Conservation (phyloP, 2,888 invertebrate species). For the Meteorus cinctellus region DNA sequence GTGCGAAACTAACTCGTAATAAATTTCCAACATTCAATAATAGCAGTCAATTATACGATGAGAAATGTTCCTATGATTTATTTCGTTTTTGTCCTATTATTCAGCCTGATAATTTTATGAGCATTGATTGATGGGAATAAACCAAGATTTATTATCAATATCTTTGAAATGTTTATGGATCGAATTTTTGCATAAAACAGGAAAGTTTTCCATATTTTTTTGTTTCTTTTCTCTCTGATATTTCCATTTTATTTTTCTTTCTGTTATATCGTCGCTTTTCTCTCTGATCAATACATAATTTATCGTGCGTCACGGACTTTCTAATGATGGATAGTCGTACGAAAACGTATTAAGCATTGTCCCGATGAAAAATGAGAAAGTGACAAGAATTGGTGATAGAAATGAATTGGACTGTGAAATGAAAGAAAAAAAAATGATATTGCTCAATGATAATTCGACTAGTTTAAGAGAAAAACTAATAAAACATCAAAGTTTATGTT, state of each 20-base stretch:
- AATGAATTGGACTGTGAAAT: slow-evolving; percentile 21
- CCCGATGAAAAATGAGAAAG: slow-evolving; percentile 50
- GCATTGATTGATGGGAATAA: not conserved
- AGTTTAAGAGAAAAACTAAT: too few relatives aligned
- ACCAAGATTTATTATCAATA: slow-evolving; percentile 1
- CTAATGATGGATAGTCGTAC: slow-evolving; percentile 54
- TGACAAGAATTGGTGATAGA: slow-evolving; percentile 47
- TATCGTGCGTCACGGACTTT: slow-evolving; percentile 61
- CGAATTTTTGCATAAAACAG: not conserved
- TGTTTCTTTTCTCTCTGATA: not conserved
- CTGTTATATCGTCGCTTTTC: slow-evolving; percentile 54
- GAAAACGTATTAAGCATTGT: slow-evolving; percentile 24
- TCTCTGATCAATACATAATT: slow-evolving; percentile 55
- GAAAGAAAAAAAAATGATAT: not conserved
- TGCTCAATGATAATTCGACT: not conserved
- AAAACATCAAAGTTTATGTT: not conserved
- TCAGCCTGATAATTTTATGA: not conserved
- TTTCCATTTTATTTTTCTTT: slow-evolving; percentile 39
- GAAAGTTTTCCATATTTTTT: not conserved
- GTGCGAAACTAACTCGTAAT: not conserved
- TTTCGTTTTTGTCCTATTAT: not conserved
- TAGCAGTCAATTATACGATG: not conserved
- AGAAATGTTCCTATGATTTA: not conserved
- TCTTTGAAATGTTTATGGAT: not conserved
- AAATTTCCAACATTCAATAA: not conserved